Percentiles rank a stretch among this genome's conserved stretches.
Conservation (phyloP, 2,113 vertebrate species). For the Malurus melanocephalus region DNA sequence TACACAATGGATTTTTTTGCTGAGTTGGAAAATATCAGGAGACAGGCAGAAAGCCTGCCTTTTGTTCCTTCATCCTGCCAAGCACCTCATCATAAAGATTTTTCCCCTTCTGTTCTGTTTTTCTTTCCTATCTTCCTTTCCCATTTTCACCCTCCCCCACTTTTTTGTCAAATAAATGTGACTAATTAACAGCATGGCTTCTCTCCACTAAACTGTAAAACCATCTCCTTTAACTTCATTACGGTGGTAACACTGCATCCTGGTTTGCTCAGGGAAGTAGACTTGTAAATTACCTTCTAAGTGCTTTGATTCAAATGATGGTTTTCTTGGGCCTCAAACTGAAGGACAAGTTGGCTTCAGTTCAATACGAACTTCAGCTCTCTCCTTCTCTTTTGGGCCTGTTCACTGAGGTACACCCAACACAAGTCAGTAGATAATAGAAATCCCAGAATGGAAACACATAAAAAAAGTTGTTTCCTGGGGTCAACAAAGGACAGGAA, state of each 20-base stretch:
- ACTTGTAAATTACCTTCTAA: not conserved
- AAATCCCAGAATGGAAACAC: conserved; percentile 66
- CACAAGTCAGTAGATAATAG: conserved; percentile 38
- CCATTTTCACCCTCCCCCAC: not conserved
- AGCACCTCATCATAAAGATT: conserved; percentile 72
- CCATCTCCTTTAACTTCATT: not conserved
- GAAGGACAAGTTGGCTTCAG: conserved; percentile 13
- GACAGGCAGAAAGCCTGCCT: conserved; percentile 75
- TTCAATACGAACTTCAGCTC: conserved; percentile 33
- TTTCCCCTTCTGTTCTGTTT: conserved; percentile 40
- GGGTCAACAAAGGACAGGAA: conserved; percentile 71
- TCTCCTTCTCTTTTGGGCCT: conserved; percentile 7
- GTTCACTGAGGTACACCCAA: conserved; percentile 40
- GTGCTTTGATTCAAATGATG: conserved; percentile 1
- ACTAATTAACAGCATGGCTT: conserved; percentile 29
- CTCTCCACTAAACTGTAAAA: not conserved
- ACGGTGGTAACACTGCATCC: not conserved
- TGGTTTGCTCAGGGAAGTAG: not conserved
- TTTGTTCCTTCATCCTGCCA: conserved; percentile 75
- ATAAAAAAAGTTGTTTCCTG: conserved; percentile 63
- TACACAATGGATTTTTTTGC: conserved; percentile 76
- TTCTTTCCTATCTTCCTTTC: conserved; percentile 35
- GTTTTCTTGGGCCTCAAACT: not conserved
- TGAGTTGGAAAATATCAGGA: conserved; percentile 79
- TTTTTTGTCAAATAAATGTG: conserved; percentile 30